Conservation (phyloP, 1,140 invertebrate species). For the Ceratoteleas bidentatus region DNA sequence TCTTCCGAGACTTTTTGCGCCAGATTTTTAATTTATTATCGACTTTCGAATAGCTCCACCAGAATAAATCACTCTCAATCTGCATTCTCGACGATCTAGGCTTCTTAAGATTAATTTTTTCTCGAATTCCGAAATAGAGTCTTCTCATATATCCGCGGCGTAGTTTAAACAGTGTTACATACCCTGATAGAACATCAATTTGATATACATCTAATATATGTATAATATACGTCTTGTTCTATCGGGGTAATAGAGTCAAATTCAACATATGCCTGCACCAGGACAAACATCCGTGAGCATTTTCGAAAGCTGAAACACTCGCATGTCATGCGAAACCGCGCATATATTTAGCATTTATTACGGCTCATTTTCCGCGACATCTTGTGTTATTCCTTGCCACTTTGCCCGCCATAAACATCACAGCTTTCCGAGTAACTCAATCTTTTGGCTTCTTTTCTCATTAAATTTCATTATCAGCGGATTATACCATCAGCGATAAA, state of each 20-base stretch:
- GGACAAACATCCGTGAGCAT: slow-evolving; percentile 5
- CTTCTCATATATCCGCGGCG: background rate
- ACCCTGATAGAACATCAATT: no score
- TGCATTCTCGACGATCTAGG: slow-evolving; percentile 5
- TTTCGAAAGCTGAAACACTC: slow-evolving; percentile 7
- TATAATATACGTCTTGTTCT: no score
- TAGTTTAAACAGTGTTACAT: slow-evolving; percentile 28
- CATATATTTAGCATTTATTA: slow-evolving; percentile 20
- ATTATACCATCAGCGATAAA: slow-evolving; percentile 20
- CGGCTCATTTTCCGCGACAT: background rate
- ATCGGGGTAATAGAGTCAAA: slow-evolving; percentile 21
- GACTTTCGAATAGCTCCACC: background rate
- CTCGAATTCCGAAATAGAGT: slow-evolving; percentile 9
- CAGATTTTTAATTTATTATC: slow-evolving; percentile 18
- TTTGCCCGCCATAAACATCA: slow-evolving; percentile 7
- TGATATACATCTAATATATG: no score
- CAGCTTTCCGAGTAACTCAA: slow-evolving; percentile 5
- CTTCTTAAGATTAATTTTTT: slow-evolving; percentile 23
- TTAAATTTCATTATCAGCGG: slow-evolving; percentile 37
- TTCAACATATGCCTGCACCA: background rate
- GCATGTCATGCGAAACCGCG: slow-evolving; percentile 18
- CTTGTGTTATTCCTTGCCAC: background rate
- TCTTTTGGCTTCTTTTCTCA: slow-evolving; percentile 10
- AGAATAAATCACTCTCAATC: slow-evolving; percentile 14
- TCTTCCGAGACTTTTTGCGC: slow-evolving; percentile 7